Percentiles rank a stretch among this genome's conserved stretches.
Evolutionary conservation across 2,113 vertebrate genomes (phyloP).

Genomic region (Serinus canaria): DNA sequence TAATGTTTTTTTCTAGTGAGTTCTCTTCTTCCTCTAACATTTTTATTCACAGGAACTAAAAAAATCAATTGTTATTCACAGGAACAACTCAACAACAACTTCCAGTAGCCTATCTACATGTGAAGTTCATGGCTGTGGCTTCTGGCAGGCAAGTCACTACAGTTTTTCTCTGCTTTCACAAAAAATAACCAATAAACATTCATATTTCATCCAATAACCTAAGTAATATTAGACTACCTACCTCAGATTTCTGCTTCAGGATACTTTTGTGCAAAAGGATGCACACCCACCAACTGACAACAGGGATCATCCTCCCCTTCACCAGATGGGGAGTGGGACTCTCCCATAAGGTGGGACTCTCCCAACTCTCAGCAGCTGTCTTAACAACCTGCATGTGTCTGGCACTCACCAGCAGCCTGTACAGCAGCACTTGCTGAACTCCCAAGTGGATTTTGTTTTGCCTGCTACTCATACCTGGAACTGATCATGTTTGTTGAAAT

Average conservation of each 20-base stretch:
- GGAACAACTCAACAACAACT: not conserved
- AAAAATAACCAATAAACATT: not conserved
- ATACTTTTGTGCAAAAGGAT: not conserved
- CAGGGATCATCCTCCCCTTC: not conserved
- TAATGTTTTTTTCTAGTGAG: not conserved
- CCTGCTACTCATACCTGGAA: not conserved
- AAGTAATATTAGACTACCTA: not conserved
- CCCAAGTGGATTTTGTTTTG: not conserved
- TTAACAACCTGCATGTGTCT: not conserved
- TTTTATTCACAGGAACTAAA: not conserved
- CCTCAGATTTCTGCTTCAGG: not conserved
- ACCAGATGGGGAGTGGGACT: not conserved
- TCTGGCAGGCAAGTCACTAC: not conserved
- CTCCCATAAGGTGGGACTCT: not conserved
- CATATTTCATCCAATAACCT: not conserved
- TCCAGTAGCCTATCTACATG: not conserved
- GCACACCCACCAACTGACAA: not conserved
- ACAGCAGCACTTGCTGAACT: not conserved
- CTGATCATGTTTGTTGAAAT: rapidly evolving
- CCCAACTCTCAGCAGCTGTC: not conserved
- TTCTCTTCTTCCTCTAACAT: not conserved
- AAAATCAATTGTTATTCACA: not conserved
- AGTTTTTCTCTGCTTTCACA: not conserved
- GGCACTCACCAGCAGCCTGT: not conserved
- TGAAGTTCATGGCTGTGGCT: not conserved